phyloP scores from a whole-genome alignment of 92 coral and sea anemone species.

The Epizoanthus ramosus region DNA sequence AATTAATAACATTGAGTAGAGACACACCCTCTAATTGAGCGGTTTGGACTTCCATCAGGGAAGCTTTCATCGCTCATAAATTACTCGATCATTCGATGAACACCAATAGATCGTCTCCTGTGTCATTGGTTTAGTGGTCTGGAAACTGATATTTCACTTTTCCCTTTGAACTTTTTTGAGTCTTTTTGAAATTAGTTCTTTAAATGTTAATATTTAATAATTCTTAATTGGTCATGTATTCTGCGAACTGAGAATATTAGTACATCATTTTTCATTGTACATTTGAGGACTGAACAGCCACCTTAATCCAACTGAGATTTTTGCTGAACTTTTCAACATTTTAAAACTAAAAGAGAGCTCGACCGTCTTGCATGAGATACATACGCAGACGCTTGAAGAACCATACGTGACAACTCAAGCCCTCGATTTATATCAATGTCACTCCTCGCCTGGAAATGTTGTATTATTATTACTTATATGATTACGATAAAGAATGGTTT shows the following conservation, averaged over 20 bases:
- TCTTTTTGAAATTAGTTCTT: no score
- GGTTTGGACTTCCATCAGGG: constrained; percentile 7
- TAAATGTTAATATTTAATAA: no score
- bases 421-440: not conserved
- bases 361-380: no score
- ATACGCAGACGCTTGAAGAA: no score
- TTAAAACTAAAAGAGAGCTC: no score
- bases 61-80: constrained; percentile 38
- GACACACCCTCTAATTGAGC: not conserved
- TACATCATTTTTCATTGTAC: no score
- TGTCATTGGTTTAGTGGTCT: not conserved
- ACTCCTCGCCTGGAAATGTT: not conserved
- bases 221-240: no score
- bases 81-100: constrained; percentile 5
- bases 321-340: no score
- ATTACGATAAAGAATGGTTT: not conserved
- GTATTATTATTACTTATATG: not conserved
- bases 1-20: constrained; percentile 9
- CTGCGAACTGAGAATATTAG: no score
- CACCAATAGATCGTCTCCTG: not conserved
- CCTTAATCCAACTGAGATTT: no score
- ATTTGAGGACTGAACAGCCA: no score
- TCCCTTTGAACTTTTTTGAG: no score
- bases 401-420: not conserved
- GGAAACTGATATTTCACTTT: not conserved